These are phyloP conservation scores for Bombyx mori DNA, from an alignment of 1,140 invertebrate species.

Conservation along the genomic window ASM3026992v2 NC_085110.1:16941001-16941500, in stretches of 20 bases:
- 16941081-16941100: too few species aligned
- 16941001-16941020: too few species aligned
- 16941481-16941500: too few species aligned
- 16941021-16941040: too few species aligned
- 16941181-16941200: slow-evolving; percentile 59
- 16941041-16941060: too few species aligned
- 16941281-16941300: neutral
- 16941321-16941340: neutral
- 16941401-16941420: neutral
- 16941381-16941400: neutral
- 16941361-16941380: neutral
- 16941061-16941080: too few species aligned
- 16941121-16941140: slow-evolving; percentile 55
- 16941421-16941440: too few species aligned
- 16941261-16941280: slow-evolving; percentile 4
- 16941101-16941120: slow-evolving; percentile 26
- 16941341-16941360: neutral
- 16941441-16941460: too few species aligned
- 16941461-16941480: too few species aligned
- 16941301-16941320: neutral
- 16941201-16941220: slow-evolving; percentile 50
- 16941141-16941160: slow-evolving; percentile 51
- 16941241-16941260: slow-evolving; percentile 26
- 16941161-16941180: slow-evolving; percentile 35
- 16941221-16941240: slow-evolving; percentile 35